Evolutionary conservation across 1,140 invertebrate species (phyloP), one percentile per base, ranked within the genome.

Genomic region (Nixonia krombeini): DNA sequence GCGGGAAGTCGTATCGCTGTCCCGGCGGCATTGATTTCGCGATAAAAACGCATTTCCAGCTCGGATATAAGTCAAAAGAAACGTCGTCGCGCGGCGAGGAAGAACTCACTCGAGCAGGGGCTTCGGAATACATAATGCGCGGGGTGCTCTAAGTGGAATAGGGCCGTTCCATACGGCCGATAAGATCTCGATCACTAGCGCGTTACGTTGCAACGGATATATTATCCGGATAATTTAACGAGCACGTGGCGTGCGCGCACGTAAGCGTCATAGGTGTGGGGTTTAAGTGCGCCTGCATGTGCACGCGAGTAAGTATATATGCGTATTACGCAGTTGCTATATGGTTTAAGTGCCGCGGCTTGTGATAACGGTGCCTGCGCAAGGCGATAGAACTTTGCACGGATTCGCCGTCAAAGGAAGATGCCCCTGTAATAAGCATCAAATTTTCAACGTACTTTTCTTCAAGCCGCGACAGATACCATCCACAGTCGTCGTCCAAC

Each of bases 161-260:
- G 62, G 68, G 68, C 57, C 68, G 62, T 66, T 65, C 62, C 68
- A 65, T 62, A 57, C 56, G 63, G 41, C 55, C 58, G 73, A 73
- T 73, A 70, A 64, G 57, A 70, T 69, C 73, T 64, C 56, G 57
- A 62, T 64, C 57, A 53, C 50, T 61, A 52, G 53, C 63, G 61
- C 61, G 64, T 72, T 69, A 56, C 58, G 63, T 67, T 18, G 69
- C 57, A 66, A 40, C 57, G 68, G 57, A 66, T 72, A 64, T 50
- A 73, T 70, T 66, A 66, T 63, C 61, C 61, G 61, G 57, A 66
- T 72, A 75, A 66, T 69, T 65, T 51, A 51, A 63, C 62, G 58
- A 56, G 64, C 66, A 64, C 62, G 62, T 66, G 64, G 64, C 66
- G 49, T 46, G 31, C 55, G 46, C 62, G 46, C 28, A 57, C 50